Conservation (phyloP, 35 echinoderm and acorn worm species). For the Eucidaris tribuloides region DNA sequence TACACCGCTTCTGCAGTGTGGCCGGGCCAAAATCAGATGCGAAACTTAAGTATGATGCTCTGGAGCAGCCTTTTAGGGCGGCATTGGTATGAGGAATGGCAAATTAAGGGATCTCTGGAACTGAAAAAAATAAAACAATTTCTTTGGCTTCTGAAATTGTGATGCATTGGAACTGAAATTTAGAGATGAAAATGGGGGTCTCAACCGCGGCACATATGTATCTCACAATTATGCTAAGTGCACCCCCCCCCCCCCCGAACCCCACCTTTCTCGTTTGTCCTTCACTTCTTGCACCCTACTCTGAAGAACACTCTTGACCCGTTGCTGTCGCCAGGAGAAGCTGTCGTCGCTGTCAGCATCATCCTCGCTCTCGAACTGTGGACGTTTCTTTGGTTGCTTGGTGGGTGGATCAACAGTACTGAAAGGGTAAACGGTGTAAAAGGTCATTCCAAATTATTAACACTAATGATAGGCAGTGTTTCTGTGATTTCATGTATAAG, state of each 20-base stretch:
- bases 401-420: neutral
- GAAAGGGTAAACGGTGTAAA: neutral
- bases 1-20: no score
- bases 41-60: no score
- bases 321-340: neutral
- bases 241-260: neutral
- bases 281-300: conserved; percentile 31
- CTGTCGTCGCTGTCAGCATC: conserved; percentile 42
- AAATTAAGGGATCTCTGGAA: no score
- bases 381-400: neutral
- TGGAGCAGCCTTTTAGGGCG: no score
- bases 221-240: no score
- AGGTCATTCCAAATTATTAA: neutral
- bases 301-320: conserved; percentile 43
- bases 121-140: neutral
- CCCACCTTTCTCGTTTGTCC: neutral
- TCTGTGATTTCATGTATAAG: neutral
- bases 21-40: no score
- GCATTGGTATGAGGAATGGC: no score
- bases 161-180: neutral
- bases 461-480: neutral
- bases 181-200: neutral
- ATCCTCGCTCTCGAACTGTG: neutral
- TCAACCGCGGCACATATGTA: no score
- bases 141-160: neutral